Base-by-base conservation (phyloP, 30 jellyfish, hydroid and myxozoan species). In the Mastigias papua region DNA sequence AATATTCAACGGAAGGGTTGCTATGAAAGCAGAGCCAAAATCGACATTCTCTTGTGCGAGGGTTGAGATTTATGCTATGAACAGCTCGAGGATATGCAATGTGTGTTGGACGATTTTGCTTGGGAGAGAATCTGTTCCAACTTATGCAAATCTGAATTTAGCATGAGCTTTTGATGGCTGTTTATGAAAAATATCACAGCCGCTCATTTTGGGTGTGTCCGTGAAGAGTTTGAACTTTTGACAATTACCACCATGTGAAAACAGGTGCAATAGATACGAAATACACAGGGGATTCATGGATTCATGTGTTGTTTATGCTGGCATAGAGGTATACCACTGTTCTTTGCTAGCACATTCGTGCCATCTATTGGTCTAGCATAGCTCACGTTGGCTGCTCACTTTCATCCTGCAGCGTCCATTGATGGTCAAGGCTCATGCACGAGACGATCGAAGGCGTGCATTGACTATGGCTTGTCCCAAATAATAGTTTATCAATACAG, bases 401-500 rank as follows among this genome's bases (percentile, higher is more conserved):
- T 85, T 61, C 48, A 54, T 49, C 48, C 2, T 13, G 9, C 19
- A 21, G 94, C 94, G 94, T 85, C 94, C 81, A 85, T 85, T 85
- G 94, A 50, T 37, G 94, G 94, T 85, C 63, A 23, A 73, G 64
- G 75, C 81, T 66, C 29, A 20, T 64, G 48, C 94, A 46, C 86
- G 71, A 61, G 94, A 85, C 84, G 50, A 34, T 9, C 77, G 28
- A 13, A 13, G 21, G 94, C 94, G 94, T 85, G 83, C 60, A 85
- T 85, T 85, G 94, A 72, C 88, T 69, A 54, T 48, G 27, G 31
- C 86, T 54, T 69, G 77, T 62, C 67, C 88, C 28, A 20, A 34
- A 20, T 20, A 63, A 29, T 72, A 20, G 33, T 28, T 42, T 25
- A 6, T n/a, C 48, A 25, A 80, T n/a, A 20, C 17, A 26, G 34